A percentile compares a stretch with the other conserved stretches of the same genome.
These are phyloP conservation scores for Clamator glandarius DNA, from an alignment of 2,797 vertebrate genomes.

Conservation along the genomic window DNA sequence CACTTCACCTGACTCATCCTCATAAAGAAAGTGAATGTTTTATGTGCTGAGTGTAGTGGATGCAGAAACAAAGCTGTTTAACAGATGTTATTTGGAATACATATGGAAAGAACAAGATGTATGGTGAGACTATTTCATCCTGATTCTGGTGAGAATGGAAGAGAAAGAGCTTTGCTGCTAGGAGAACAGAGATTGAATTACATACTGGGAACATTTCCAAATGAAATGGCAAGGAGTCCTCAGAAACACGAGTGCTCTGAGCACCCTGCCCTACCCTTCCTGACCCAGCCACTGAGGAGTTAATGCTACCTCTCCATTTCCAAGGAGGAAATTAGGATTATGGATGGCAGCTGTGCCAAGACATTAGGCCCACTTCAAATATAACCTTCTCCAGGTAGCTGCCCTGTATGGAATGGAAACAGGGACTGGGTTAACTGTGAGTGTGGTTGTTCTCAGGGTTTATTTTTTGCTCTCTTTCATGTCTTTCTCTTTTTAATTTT, in stretches of 20 bases:
- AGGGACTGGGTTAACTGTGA: accelerated
- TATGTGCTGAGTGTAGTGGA: neutral
- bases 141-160: neutral
- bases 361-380: neutral
- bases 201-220: neutral
- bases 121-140: neutral
- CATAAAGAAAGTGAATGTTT: neutral
- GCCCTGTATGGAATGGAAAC: accelerated
- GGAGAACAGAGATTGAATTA: neutral
- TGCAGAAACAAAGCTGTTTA: neutral
- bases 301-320: neutral
- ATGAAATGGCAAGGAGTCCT: neutral
- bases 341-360: neutral
- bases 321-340: neutral
- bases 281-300: neutral
- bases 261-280: accelerated
- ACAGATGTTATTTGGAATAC: neutral
- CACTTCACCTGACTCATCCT: neutral
- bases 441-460: neutral
- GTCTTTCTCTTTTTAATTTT: no score
- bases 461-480: no score
- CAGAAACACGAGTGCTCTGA: neutral
- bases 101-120: neutral
- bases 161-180: neutral
- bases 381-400: neutral